Evolutionary conservation across 2,113 vertebrate genomes (phyloP), one percentile per base, ranked within the genome.

Genomic region (Phyllostomus hastatus): DNA sequence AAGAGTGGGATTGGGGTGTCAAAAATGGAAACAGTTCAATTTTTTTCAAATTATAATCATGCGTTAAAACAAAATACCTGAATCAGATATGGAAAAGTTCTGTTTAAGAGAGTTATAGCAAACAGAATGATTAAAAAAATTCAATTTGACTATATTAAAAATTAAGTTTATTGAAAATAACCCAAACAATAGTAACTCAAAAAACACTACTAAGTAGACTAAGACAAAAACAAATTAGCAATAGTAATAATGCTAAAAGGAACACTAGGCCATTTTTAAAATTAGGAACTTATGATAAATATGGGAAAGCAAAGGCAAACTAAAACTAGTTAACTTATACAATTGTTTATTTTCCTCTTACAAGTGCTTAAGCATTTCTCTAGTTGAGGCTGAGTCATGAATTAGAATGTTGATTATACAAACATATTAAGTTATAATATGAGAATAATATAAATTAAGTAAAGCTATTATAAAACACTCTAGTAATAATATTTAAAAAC

Each of bases 111-210:
- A 91, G 17, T 59, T 87, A n/a, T 14, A 94, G 78, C 73, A 28
- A 84, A 84, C 26, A 46, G 38, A 41, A 17, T 73, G 20, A 4
- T 93, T 43, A 94, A 9, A 95, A 82, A 88, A 85, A 79, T 10
- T 15, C 20, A 16, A 88, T 8, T 17, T 41, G 24, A 70, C 11
- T 4, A 48, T 70, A 61, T 11, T 83, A 35, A 86, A 97, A 48
- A 70, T 70, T 90, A 78, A 78, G 28, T 88, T 33, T 89, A 88
- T 0, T 46, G 20, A 88, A 79, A 96, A 84, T 54, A 82, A 35
- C 19, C 69, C 33, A 72, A 94, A 84, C 7, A 69, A 90, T 46
- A 88, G 50, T 91, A 96, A 85, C 38, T 88, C 85, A 72, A 92
- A 57, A 96, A 43, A 57, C 26, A n/a, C 9, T 89, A 85, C 5